A percentile compares a stretch with the other conserved stretches of the same genome.
Evolutionary conservation across 2,888 invertebrate species (phyloP).

Genomic region (Petrophora chlorosata): DNA sequence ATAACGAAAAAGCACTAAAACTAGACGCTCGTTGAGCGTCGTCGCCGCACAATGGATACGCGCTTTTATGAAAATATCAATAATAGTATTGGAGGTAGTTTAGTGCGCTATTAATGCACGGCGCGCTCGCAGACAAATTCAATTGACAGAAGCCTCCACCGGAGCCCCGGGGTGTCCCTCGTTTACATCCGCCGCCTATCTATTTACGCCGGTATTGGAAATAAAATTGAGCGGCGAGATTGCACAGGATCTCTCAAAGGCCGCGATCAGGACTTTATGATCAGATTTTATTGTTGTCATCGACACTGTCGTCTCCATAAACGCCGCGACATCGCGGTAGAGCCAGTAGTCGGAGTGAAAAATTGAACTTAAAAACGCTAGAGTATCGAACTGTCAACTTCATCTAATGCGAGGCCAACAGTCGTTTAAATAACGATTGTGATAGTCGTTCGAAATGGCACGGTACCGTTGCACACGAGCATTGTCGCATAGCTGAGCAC

Average conservation of each 20-base stretch:
- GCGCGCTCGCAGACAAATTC: conserved; percentile 82
- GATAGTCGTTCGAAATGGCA: conserved; percentile 52
- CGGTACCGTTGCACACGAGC: conserved; percentile 53
- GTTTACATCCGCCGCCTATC: conserved; percentile 73
- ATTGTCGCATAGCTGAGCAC: conserved; percentile 66
- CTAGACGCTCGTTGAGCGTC: conserved; percentile 56
- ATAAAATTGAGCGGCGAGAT: conserved; percentile 77
- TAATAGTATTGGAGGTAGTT: conserved; percentile 74
- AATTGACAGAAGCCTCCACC: conserved; percentile 76
- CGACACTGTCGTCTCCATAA: conserved; percentile 61
- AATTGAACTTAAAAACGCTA: conserved; percentile 48
- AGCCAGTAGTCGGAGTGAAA: conserved; percentile 48
- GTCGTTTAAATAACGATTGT: conserved; percentile 40
- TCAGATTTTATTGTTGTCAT: conserved; percentile 72
- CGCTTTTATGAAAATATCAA: conserved; percentile 74
- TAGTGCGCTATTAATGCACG: conserved; percentile 76
- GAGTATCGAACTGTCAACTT: conserved; percentile 33
- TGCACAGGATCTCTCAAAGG: conserved; percentile 71
- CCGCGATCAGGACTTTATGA: conserved; percentile 71
- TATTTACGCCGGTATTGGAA: conserved; percentile 73
- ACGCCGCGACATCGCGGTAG: conserved; percentile 51
- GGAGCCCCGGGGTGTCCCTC: conserved; percentile 72
- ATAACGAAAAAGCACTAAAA: conserved; percentile 63
- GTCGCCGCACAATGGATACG: conserved; percentile 61
- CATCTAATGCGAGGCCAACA: conserved; percentile 26